Percentiles rank a stretch among this genome's conserved stretches.
These are phyloP conservation scores for Arctopsyche grandis DNA, from an alignment of 1,140 invertebrate species.

Conservation along the genomic window DNA sequence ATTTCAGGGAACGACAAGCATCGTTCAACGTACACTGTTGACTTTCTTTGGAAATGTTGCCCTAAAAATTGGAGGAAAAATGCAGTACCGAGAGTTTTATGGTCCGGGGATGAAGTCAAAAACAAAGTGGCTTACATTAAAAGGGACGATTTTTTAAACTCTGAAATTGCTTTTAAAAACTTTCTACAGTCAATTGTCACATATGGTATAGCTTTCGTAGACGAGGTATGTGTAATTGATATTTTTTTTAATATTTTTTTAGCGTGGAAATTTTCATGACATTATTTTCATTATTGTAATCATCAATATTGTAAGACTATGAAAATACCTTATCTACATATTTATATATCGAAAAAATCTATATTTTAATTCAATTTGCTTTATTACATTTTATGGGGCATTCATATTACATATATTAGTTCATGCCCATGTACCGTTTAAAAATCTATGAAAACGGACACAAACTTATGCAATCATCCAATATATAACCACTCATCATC, in stretches of 20 bases:
- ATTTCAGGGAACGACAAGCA: conserved; percentile 64
- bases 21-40: conserved; percentile 58
- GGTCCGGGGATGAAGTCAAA: conserved; percentile 57
- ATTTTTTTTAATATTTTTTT: background rate
- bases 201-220: conserved; percentile 65
- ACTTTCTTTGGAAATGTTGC: conserved; percentile 61
- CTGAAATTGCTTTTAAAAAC: conserved; percentile 56
- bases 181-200: conserved; percentile 63
- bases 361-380: too few relatives aligned
- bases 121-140: conserved; percentile 57
- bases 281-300: too few relatives aligned
- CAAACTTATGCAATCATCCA: too few relatives aligned
- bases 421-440: too few relatives aligned
- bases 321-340: too few relatives aligned
- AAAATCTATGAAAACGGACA: too few relatives aligned
- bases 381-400: too few relatives aligned
- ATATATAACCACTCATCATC: too few relatives aligned
- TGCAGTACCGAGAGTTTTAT: conserved; percentile 54
- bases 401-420: too few relatives aligned
- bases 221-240: conserved; percentile 57
- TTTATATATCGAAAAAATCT: too few relatives aligned
- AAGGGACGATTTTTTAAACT: conserved; percentile 59
- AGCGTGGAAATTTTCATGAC: too few relatives aligned
- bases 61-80: conserved; percentile 57
- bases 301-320: too few relatives aligned